These are phyloP conservation scores for Meriones unguiculatus DNA, from an alignment of 2,113 vertebrate species.

Conservation along the genomic window DNA sequence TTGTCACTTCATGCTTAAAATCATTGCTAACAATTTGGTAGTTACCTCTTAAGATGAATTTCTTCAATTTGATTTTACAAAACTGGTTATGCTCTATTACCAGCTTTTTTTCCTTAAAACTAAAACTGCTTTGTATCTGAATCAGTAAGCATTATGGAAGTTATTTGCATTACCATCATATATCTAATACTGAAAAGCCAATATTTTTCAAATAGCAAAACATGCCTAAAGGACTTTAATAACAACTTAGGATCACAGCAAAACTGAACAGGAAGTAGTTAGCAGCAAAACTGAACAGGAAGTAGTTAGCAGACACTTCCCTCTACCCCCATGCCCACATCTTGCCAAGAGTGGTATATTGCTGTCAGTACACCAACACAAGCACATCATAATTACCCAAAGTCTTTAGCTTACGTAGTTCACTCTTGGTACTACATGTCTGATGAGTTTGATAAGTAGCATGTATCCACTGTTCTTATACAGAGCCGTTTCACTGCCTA, in stretches of 20 bases:
- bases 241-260: neutral
- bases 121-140: neutral
- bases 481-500: neutral
- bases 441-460: neutral
- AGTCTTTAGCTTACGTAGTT: neutral
- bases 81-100: neutral
- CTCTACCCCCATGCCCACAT: too few relatives aligned
- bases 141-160: neutral
- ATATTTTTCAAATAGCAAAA: conserved; percentile 33
- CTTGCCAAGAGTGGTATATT: neutral
- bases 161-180: conserved; percentile 13
- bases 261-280: conserved; percentile 13
- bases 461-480: neutral
- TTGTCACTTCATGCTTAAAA: neutral
- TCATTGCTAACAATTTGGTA: neutral
- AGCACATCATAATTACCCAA: neutral
- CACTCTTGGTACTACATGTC: neutral
- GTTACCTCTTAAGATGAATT: neutral
- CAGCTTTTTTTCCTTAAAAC: conserved; percentile 9
- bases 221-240: neutral
- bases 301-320: neutral
- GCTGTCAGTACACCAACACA: neutral
- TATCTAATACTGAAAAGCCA: neutral
- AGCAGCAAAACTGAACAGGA: conserved; percentile 8
- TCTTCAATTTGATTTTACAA: neutral